Conservation (phyloP, 2,888 invertebrate genomes). For the Petrolisthes manimaculis region DNA sequence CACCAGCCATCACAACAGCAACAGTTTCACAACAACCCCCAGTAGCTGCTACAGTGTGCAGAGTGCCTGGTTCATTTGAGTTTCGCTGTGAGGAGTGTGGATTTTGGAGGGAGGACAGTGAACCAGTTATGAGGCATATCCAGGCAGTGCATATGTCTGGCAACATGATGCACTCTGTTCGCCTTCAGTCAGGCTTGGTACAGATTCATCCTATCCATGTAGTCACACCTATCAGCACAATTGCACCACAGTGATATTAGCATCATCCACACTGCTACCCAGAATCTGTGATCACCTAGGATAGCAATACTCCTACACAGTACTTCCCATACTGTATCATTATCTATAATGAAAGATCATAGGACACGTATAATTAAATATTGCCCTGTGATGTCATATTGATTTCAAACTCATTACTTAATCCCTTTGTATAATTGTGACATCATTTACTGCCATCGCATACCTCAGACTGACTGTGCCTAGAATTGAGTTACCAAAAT, state of each 20-base stretch:
- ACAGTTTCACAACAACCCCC: neutral
- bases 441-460: too few species aligned
- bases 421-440: too few species aligned
- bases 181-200: slow-evolving; percentile 43
- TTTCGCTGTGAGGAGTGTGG: slow-evolving; percentile 65
- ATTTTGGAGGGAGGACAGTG: slow-evolving; percentile 57
- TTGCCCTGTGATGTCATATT: too few species aligned
- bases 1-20: slow-evolving; percentile 16
- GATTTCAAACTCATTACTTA: too few species aligned
- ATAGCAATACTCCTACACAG: too few species aligned
- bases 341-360: too few species aligned
- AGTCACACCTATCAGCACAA: slow-evolving; percentile 50
- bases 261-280: too few species aligned
- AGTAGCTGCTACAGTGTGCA: slow-evolving; percentile 15
- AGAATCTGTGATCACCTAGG: too few species aligned
- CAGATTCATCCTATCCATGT: slow-evolving; percentile 57
- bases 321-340: too few species aligned
- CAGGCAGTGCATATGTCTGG: slow-evolving; percentile 65
- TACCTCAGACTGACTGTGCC: too few species aligned
- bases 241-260: slow-evolving; percentile 33
- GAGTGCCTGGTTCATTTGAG: slow-evolving; percentile 54
- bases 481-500: too few species aligned
- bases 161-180: slow-evolving; percentile 58
- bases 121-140: slow-evolving; percentile 62
- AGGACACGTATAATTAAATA: too few species aligned